phyloP scores from a whole-genome alignment of 2,888 invertebrate genomes.

The Hetaerina titia region DNA sequence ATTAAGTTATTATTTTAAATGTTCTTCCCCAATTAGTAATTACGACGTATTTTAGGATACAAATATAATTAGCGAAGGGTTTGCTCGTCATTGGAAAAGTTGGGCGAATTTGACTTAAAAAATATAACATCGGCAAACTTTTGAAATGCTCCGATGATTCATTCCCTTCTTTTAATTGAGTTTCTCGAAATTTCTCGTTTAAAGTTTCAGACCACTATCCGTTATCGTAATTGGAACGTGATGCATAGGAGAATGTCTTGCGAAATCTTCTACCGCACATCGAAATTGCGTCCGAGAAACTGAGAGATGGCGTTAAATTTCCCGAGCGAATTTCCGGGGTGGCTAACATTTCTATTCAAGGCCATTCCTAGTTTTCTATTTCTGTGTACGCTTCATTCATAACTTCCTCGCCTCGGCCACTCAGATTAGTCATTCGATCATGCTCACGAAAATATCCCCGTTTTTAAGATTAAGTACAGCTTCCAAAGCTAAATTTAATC shows the following conservation, averaged over 20 bases:
- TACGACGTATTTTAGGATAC: too few relatives aligned
- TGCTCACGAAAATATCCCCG: neutral
- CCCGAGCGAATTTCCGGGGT: neutral
- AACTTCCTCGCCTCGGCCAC: neutral
- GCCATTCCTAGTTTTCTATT: neutral
- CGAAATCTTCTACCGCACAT: neutral
- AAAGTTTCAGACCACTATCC: neutral
- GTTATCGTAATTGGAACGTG: neutral
- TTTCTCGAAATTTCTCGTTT: neutral
- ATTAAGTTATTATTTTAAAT: too few relatives aligned
- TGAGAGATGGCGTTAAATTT: neutral
- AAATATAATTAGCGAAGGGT: too few relatives aligned
- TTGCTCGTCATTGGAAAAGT: too few relatives aligned
- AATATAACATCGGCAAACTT: too few relatives aligned
- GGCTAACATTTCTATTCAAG: neutral
- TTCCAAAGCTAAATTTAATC: neutral
- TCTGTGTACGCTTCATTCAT: neutral
- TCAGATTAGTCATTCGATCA: neutral
- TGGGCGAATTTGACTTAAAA: too few relatives aligned
- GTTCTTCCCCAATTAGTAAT: too few relatives aligned
- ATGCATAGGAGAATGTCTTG: neutral
- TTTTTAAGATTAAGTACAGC: neutral
- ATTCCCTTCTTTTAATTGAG: too few relatives aligned
- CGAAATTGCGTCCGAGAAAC: neutral
- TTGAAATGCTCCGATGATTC: too few relatives aligned